Evolutionary conservation across 2,888 invertebrate species (phyloP), one percentile per base, ranked within the genome.

Genomic region (Drosophila rubida): DNA sequence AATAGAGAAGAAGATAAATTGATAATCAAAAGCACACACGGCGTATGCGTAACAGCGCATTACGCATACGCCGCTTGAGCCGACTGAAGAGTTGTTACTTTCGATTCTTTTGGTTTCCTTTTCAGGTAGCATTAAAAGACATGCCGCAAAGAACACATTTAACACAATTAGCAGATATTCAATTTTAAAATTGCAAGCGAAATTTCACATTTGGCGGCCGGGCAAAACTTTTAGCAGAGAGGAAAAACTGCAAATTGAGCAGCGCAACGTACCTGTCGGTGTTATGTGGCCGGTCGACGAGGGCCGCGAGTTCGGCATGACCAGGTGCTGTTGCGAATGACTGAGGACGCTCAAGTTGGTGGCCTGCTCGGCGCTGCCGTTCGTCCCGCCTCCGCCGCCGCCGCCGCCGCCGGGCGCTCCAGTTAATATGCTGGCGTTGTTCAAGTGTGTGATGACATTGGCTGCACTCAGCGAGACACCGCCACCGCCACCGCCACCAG

Each of bases 211-310:
- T 27, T n/a, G 16, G 16, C 37, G 42, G 35, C 19, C 45, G 49
- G 50, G 7, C 27, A 13, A 37, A 14, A 5, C 2, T 44, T 50
- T n/a, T 27, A 5, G 8, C 19, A 11, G 11, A 7, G n/a, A 13
- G 19, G 7, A 19, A 13, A 13, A 58, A n/a, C 8, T 46, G 2
- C 4, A 19, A 13, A 35, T 11, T 7, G 1, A 27, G 13, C 2
- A 14, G 0, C 1, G 8, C 23, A 75, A 75, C 88, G 80, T 89
- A 93, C 93, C 94, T 88, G 94, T 93, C 44, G 94, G 93, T 74
- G 94, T 94, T 78, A 94, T 92, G 83, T 94, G 94, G 42, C 92
- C 92, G 27, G 94, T 93, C 58, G 94, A 94, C 79, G 93, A 94
- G 71, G 94, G 94, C 88, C 94, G 89, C 46, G 94, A 93, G 46